A percentile compares a stretch with the other conserved stretches of the same genome.
Conservation (phyloP, 2,797 vertebrate genomes). For the Pseudochaenichthys georgianus region DNA sequence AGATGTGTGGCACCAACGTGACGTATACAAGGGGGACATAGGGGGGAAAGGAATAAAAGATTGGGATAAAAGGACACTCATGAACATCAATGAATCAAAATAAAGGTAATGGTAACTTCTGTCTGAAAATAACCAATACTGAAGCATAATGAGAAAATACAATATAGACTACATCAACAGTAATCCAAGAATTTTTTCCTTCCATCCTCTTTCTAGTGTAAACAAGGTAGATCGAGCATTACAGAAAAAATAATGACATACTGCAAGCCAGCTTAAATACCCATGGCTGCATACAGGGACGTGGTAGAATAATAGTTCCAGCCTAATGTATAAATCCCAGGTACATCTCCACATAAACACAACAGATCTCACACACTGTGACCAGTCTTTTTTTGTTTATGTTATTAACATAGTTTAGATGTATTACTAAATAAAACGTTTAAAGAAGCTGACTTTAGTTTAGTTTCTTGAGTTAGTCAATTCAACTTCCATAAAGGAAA, state of each 20-base stretch:
- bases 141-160: not conserved
- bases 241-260: not conserved
- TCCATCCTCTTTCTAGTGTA: not conserved
- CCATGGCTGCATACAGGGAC: not conserved
- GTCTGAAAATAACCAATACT: not conserved
- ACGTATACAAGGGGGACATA: too few relatives aligned
- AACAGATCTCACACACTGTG: too few relatives aligned
- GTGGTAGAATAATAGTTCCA: not conserved
- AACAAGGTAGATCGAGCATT: not conserved
- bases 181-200: not conserved
- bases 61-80: too few relatives aligned
- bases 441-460: too few relatives aligned
- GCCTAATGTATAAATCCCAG: not conserved
- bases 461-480: not conserved
- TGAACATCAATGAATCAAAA: too few relatives aligned
- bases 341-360: not conserved
- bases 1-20: too few relatives aligned
- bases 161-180: not conserved
- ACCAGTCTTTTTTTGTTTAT: not conserved
- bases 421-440: not conserved
- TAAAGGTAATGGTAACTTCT: not conserved
- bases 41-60: too few relatives aligned
- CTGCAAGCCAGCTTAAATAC: not conserved
- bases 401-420: not conserved
- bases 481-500: not conserved